A percentile compares a stretch with the other conserved stretches of the same genome.
Evolutionary conservation across 1,140 invertebrate genomes (phyloP).

Genomic region (Camponotus pennsylvanicus): DNA sequence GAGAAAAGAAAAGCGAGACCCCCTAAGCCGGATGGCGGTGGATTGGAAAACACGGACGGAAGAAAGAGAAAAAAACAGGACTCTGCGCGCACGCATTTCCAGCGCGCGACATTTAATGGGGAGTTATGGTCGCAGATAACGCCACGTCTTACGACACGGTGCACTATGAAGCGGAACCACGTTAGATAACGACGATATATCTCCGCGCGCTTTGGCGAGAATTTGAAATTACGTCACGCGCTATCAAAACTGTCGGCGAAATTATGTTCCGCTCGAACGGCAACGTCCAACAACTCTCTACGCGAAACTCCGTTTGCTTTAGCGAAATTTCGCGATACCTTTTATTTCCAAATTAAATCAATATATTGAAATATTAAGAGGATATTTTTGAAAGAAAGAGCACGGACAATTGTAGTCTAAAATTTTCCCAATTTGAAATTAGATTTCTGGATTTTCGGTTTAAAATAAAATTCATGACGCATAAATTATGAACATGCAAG

Average conservation of each 20-base stretch:
- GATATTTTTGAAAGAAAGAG: neutral
- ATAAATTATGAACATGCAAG: too few species aligned
- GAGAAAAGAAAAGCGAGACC: constrained; percentile 58
- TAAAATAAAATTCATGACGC: too few species aligned
- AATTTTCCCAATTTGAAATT: too few species aligned
- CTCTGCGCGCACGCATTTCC: constrained; percentile 65
- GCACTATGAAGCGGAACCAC: constrained; percentile 53
- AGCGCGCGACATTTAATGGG: constrained; percentile 77
- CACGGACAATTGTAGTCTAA: too few species aligned
- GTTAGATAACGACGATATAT: constrained; percentile 67
- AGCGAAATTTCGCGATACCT: neutral
- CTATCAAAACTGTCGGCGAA: constrained; percentile 48
- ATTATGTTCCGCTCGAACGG: constrained; percentile 31
- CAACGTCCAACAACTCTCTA: constrained; percentile 8
- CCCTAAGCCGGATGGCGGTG: neutral
- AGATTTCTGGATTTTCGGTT: too few species aligned
- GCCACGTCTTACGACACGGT: constrained; percentile 54
- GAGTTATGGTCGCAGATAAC: constrained; percentile 79
- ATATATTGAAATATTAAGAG: neutral
- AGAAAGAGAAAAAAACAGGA: constrained; percentile 16
- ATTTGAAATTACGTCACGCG: constrained; percentile 62
- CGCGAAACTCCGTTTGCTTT: neutral
- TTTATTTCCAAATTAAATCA: neutral
- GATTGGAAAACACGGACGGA: neutral
- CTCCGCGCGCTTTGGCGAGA: constrained; percentile 50